Conservation (phyloP, 2,888 invertebrate species). For the Xestia c-nigrum region DNA sequence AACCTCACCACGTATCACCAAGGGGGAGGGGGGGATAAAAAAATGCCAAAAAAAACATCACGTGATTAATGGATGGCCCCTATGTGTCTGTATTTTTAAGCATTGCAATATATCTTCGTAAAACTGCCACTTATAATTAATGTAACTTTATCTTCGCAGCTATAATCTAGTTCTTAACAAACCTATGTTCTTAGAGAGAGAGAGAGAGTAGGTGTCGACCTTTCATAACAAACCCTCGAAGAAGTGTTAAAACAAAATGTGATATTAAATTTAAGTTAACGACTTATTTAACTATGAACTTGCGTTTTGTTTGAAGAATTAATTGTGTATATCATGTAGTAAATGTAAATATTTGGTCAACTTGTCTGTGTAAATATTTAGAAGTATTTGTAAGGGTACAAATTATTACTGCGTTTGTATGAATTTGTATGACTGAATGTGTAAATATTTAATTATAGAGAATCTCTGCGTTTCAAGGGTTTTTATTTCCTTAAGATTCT, state of each 20-base stretch:
- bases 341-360: slow-evolving; percentile 60
- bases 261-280: slow-evolving; percentile 83
- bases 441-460: slow-evolving; percentile 62
- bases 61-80: no score
- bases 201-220: slow-evolving; percentile 8
- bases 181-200: background rate
- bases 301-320: slow-evolving; percentile 67
- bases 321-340: slow-evolving; percentile 64
- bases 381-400: slow-evolving; percentile 61
- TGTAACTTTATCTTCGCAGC: slow-evolving; percentile 14
- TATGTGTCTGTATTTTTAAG: slow-evolving; percentile 7
- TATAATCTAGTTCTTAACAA: slow-evolving; percentile 8
- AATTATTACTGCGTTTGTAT: slow-evolving; percentile 64
- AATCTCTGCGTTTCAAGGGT: slow-evolving; percentile 61
- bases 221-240: slow-evolving; percentile 37
- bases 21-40: no score
- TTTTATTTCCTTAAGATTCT: slow-evolving; percentile 57
- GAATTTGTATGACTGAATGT: slow-evolving; percentile 56
- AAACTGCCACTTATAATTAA: slow-evolving; percentile 27
- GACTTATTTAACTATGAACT: slow-evolving; percentile 66
- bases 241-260: slow-evolving; percentile 76
- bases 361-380: slow-evolving; percentile 58
- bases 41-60: no score
- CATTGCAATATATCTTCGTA: background rate
- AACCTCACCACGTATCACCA: no score